Base-by-base conservation (phyloP, 92 coral and sea anemone species). In the Porites evermanni region DNA sequence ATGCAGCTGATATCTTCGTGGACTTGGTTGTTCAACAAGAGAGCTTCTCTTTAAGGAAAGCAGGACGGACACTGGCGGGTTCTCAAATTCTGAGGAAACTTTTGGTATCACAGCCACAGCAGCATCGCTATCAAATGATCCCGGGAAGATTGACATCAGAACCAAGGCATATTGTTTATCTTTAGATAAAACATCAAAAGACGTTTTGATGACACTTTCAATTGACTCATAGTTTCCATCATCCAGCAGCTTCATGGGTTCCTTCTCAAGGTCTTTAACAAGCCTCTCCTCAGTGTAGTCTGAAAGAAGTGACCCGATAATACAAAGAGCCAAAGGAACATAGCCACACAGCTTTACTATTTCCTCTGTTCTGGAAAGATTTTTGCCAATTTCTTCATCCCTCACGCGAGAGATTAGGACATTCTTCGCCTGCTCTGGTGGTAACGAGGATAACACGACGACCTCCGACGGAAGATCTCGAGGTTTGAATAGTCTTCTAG, bases 261-360 rank as follows among this genome's bases (percentile, higher is more conserved):
- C 29, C 10, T 67, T 9, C 18, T 75, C 47, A 10, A 90, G 85
- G 79, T 78, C 13, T 1, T 74, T 32, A 14, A 80, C 47, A 21
- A 80, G 32, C 65, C 23, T 68, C 8, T 64, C 47, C 65, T 67
- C 65, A n/a, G 47, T 84, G 80, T 66, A 67, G 19, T 86, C 87
- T 16, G 81, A 63, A 24, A 90, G 59, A 38, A 74, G 79, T 17
- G 87, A 76, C 1, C 91, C 84, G 12, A 86, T 71, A n/a, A 90
- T 67, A 80, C 84, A 59, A 66, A 90, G 80, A 9, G 88, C 93
- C 29, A 90, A 86, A 32, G 93, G 93, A 6, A 58, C 83, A 61
- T 11, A 2, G 21, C 86, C 93, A 81, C 93, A 90, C 4, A 90
- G 80, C 5, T 90, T 21, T 3, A 81, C 90, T 61, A 90, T 12